Conservation (phyloP, 2,113 vertebrate species). For the Tachysurus vachellii region DNA sequence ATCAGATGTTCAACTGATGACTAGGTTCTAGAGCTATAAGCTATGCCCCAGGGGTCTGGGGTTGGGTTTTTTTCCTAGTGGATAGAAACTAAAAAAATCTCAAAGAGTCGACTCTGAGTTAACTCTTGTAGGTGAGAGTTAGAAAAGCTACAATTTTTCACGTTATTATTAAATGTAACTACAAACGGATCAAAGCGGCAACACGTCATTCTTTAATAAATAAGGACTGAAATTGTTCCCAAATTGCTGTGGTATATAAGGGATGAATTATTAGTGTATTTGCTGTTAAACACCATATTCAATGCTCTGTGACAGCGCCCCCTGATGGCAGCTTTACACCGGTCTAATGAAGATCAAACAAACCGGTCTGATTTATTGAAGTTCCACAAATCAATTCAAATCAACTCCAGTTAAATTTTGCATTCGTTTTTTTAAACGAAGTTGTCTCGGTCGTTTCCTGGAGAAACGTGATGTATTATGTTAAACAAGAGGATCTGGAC, state of each 20-base stretch:
- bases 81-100: background rate
- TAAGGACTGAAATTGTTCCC: background rate
- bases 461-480: background rate
- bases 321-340: background rate
- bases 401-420: background rate
- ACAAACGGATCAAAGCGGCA: background rate
- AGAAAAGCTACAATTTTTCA: background rate
- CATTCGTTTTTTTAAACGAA: background rate
- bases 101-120: background rate
- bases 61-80: background rate
- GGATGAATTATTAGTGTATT: background rate
- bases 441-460: background rate
- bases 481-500: slow-evolving; percentile 27
- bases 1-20: background rate
- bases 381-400: background rate
- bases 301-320: background rate
- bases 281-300: background rate
- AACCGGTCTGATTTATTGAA: background rate
- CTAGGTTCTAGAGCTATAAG: background rate
- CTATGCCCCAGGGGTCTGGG: background rate
- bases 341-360: background rate
- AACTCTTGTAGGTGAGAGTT: background rate
- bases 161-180: background rate
- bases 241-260: background rate
- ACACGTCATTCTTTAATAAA: background rate